Percentiles rank a stretch among this genome's conserved stretches.
Conservation (phyloP, 2,797 vertebrate species). For the Bucorvus abyssinicus region DNA sequence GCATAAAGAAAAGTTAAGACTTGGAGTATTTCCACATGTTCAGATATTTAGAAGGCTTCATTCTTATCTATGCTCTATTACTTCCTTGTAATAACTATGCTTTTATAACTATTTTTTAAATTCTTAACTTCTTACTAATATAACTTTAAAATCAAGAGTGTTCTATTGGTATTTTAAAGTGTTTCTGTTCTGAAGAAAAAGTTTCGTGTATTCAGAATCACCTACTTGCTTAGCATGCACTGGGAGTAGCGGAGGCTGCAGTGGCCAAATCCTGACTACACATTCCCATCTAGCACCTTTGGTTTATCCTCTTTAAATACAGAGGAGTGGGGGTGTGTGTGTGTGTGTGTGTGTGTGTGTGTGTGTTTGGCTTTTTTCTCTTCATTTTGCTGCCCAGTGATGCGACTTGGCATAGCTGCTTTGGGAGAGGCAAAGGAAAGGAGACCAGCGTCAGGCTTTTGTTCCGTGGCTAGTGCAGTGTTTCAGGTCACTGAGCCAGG, state of each 20-base stretch:
- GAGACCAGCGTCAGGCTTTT: background rate
- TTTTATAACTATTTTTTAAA: background rate
- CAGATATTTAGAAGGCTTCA: background rate
- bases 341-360: fast-evolving
- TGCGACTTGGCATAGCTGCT: background rate
- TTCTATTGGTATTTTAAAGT: background rate
- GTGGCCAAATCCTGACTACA: background rate
- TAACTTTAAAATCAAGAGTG: background rate
- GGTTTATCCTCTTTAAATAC: background rate
- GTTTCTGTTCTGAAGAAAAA: background rate
- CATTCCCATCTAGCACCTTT: background rate
- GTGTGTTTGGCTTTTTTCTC: background rate
- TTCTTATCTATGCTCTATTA: background rate
- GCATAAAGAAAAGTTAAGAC: background rate
- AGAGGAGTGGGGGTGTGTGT: background rate
- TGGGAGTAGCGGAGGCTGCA: background rate
- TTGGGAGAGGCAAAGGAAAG: background rate
- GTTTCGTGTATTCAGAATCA: background rate
- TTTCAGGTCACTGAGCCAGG: background rate
- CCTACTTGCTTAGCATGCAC: background rate
- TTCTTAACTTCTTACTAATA: background rate
- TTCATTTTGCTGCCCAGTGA: background rate
- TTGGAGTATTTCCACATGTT: background rate
- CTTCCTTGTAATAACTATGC: background rate
- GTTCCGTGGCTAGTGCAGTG: background rate